Conservation (phyloP, 2,888 invertebrate genomes). For the Thumatha senex region DNA sequence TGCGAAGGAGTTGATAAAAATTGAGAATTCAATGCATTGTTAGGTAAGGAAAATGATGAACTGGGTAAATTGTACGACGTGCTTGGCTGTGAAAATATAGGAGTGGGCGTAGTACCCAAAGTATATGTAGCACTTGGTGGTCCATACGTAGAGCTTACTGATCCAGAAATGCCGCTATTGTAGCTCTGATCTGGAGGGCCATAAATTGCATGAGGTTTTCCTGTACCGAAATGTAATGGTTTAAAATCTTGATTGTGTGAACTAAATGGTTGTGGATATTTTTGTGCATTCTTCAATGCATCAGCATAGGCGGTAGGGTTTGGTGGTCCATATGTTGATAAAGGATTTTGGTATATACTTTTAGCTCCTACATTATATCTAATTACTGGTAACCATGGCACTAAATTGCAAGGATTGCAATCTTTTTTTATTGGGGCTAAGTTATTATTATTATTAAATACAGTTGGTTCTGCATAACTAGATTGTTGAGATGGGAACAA, state of each 20-base stretch:
- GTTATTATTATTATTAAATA: constrained; percentile 42
- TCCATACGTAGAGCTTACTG: constrained; percentile 62
- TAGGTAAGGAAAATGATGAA: not conserved
- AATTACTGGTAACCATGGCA: constrained; percentile 91
- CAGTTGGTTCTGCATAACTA: constrained; percentile 45
- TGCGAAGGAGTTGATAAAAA: constrained; percentile 40
- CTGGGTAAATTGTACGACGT: constrained; percentile 33
- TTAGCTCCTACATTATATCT: constrained; percentile 71
- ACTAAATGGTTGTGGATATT: constrained; percentile 54
- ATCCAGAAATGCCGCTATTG: constrained; percentile 35
- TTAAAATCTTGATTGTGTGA: constrained; percentile 41
- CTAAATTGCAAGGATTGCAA: constrained; percentile 90
- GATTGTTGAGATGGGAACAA: constrained; percentile 81
- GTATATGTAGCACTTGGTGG: constrained; percentile 61
- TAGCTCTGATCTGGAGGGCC: constrained; percentile 54
- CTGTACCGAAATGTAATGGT: constrained; percentile 46
- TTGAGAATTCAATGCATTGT: constrained; percentile 21
- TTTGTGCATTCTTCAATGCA: constrained; percentile 48
- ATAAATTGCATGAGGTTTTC: constrained; percentile 56
- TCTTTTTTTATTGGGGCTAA: constrained; percentile 74
- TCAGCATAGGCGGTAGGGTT: constrained; percentile 63
- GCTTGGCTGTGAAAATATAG: constrained; percentile 50
- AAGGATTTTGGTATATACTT: constrained; percentile 54
- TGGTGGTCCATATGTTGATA: constrained; percentile 71
- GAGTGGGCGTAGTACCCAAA: constrained; percentile 50